phyloP scores from a whole-genome alignment of 1,140 invertebrate species.

The Aphaenogaster rudis region DNA sequence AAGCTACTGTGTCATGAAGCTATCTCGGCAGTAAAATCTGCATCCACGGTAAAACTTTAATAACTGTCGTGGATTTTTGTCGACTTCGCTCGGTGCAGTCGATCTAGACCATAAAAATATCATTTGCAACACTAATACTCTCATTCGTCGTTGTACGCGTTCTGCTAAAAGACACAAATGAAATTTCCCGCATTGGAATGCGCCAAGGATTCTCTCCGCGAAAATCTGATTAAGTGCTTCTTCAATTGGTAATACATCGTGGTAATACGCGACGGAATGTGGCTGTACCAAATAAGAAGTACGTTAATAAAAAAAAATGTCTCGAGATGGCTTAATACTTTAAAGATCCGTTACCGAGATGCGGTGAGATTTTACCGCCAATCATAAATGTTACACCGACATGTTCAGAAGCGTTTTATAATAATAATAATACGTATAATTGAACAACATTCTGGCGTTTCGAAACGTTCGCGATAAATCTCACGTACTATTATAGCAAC shows the following conservation, averaged over 20 bases:
- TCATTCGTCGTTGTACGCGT: slow-evolving; percentile 54
- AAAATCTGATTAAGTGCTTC: slow-evolving; percentile 8
- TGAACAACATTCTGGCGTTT: slow-evolving; percentile 85
- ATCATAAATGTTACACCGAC: slow-evolving; percentile 67
- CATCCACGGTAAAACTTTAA: slow-evolving; percentile 43
- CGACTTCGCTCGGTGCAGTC: slow-evolving; percentile 17
- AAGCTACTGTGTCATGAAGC: slow-evolving; percentile 72
- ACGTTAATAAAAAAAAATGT: neutral
- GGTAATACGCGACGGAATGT: slow-evolving; percentile 15
- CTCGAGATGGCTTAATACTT: slow-evolving; percentile 7
- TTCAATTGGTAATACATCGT: neutral
- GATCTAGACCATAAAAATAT: slow-evolving; percentile 53
- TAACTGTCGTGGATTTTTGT: slow-evolving; percentile 35
- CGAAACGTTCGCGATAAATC: slow-evolving; percentile 76
- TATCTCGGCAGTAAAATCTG: slow-evolving; percentile 69
- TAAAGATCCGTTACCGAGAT: slow-evolving; percentile 67
- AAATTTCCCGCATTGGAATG: neutral
- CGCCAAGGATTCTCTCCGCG: slow-evolving; percentile 1
- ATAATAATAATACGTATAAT: slow-evolving; percentile 76
- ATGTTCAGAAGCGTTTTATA: slow-evolving; percentile 70
- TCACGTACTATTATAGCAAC: slow-evolving; percentile 73
- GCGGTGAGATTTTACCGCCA: slow-evolving; percentile 70
- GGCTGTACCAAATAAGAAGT: neutral
- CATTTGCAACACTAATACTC: slow-evolving; percentile 31
- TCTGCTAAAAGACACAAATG: slow-evolving; percentile 14